Percentiles rank a stretch among this genome's conserved stretches.
Evolutionary conservation across 1,140 invertebrate genomes (phyloP).

Genomic region (Drosophila saltans): DNA sequence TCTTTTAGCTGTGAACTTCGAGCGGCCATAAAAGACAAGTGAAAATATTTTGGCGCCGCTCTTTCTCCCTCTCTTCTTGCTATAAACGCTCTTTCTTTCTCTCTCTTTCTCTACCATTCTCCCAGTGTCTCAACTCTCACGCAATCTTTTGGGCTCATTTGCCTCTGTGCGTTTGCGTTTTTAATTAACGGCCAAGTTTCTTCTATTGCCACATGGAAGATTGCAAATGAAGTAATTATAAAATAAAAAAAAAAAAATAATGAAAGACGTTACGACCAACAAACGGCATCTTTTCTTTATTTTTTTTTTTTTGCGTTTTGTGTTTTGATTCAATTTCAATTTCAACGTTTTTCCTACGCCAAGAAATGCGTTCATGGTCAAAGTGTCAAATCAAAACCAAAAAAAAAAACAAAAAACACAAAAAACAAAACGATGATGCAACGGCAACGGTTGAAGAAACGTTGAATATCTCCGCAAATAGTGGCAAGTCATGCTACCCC

Average conservation of each 20-base stretch:
- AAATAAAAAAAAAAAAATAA: conserved; percentile 44
- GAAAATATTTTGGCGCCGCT: conserved; percentile 72
- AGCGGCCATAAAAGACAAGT: conserved; percentile 63
- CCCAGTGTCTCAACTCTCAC: conserved; percentile 20
- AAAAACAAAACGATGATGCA: conserved; percentile 39
- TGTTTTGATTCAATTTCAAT: conserved; percentile 29
- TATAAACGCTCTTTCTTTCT: background rate
- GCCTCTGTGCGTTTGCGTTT: conserved; percentile 67
- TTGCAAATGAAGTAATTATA: conserved; percentile 79
- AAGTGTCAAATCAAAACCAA: conserved; percentile 57
- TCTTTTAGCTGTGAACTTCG: conserved; percentile 51
- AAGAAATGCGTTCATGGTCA: conserved; percentile 78
- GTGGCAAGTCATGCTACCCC: conserved; percentile 36
- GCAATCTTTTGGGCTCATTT: conserved; percentile 54
- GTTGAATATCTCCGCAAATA: conserved; percentile 50
- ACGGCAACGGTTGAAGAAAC: conserved; percentile 24
- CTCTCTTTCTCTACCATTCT: conserved; percentile 22
- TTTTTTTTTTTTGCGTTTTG: conserved; percentile 10
- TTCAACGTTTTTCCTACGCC: conserved; percentile 57
- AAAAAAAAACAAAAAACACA: conserved; percentile 27
- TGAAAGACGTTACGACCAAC: conserved; percentile 59
- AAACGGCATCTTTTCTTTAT: conserved; percentile 55
- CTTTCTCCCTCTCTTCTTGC: conserved; percentile 32
- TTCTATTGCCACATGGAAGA: conserved; percentile 76
- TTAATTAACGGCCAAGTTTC: conserved; percentile 73